phyloP scores from a whole-genome alignment of 2,797 vertebrate genomes.

The Spheniscus humboldti region DNA sequence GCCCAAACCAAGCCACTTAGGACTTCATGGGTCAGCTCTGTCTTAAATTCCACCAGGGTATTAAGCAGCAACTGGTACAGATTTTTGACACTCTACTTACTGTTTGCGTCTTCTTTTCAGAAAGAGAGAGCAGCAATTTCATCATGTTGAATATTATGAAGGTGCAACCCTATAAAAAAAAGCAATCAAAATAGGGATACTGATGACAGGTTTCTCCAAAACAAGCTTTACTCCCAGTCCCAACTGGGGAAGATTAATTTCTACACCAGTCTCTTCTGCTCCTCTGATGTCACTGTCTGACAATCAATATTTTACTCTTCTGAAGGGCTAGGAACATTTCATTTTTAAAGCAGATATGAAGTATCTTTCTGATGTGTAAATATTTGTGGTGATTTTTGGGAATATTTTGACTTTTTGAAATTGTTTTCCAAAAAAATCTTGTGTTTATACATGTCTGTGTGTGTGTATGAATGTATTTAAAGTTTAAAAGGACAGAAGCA shows the following conservation, averaged over 20 bases:
- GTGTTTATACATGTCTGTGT: background rate
- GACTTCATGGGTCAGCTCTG: background rate
- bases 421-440: accelerated
- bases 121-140: background rate
- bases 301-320: background rate
- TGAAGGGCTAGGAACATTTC: background rate
- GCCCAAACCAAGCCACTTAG: background rate
- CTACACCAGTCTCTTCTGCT: background rate
- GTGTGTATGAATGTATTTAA: background rate
- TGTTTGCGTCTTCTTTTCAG: background rate
- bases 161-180: background rate
- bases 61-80: background rate
- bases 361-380: background rate
- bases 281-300: background rate
- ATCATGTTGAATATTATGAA: background rate
- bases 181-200: background rate
- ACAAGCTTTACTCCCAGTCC: background rate
- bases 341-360: background rate
- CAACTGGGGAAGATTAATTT: background rate
- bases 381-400: background rate
- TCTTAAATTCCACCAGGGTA: background rate
- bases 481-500: background rate
- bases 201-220: background rate
- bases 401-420: background rate
- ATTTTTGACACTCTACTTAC: background rate